Base-by-base conservation (phyloP, 92 coral and sea anemone genomes). In the Phenganax marumi region DNA sequence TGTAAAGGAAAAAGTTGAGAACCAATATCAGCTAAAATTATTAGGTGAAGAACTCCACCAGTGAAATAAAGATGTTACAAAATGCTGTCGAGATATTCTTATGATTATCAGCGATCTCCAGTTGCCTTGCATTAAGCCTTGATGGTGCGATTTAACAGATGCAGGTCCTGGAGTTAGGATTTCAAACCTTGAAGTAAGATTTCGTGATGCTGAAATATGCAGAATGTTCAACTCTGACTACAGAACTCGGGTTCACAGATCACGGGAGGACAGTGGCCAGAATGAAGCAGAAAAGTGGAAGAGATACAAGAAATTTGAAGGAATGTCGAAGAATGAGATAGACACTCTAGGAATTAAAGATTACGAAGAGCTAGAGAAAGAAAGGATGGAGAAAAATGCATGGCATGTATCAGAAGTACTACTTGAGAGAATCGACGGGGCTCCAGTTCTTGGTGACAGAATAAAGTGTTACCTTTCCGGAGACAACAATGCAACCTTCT, bases 241-340 rank as follows among this genome's bases (percentile, higher is more conserved):
- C 76, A 75, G 87, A 22, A 83, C 73, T 21, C 86, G 80, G 58
- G 71, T 72, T 3, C 80, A 72, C 68, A 19, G 85, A 14, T 83
- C 86, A 19, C 73, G 86, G 51, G 86, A 81, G 46, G 86, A 84
- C 73, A 83, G 82, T 61, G 81, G 86, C 12, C 86, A 83, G 22
- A 72, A 72, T 50, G 80, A 83, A 83, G 86, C 86, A 39, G 86
- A 83, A 58, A 60, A 70, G n/a, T 82, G 79, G 86, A 80, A 73
- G 23, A 46, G 61, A 61, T 21, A 8, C 70, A 84, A 64, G 83
- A 78, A 84, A 50, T 64, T 84, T 76, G 87, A 84, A 61, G 83
- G 51, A 6, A 52, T 84, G 87, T 0, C 68, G 0, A 51, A 84
- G 60, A 75, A 84, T 25, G 68, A 66, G 0, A 84, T 84, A 68